These are phyloP conservation scores for Schizotus pectinicornis DNA, from an alignment of 2,888 invertebrate genomes.

Conservation along the genomic window DNA sequence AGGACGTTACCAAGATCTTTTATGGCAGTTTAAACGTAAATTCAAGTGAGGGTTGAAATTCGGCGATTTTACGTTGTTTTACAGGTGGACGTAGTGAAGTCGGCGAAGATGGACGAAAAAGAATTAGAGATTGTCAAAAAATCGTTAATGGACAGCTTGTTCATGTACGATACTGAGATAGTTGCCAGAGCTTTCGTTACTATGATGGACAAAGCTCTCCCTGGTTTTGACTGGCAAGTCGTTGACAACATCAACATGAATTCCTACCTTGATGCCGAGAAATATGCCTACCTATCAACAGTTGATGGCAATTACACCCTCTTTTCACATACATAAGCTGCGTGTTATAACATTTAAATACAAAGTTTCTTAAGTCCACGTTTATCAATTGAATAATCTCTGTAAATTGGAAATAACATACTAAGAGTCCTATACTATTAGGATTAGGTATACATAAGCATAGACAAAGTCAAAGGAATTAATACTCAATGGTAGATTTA, in stretches of 20 bases:
- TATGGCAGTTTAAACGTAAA: background rate
- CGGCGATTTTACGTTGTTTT: background rate
- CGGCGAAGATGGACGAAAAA: background rate
- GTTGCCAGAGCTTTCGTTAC: background rate
- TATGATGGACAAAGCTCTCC: background rate
- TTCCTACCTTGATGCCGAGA: background rate
- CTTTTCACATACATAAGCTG: background rate
- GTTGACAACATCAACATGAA: background rate
- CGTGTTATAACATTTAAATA: background rate
- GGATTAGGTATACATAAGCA: too few species aligned
- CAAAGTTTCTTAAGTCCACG: too few species aligned
- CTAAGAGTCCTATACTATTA: too few species aligned
- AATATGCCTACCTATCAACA: background rate
- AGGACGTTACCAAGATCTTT: background rate
- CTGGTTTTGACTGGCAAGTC: background rate
- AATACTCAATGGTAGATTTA: too few species aligned
- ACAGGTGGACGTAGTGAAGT: background rate
- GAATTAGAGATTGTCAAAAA: background rate
- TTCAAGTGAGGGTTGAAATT: background rate
- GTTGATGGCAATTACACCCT: background rate
- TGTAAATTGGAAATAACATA: too few species aligned
- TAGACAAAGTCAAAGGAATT: too few species aligned
- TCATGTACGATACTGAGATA: background rate
- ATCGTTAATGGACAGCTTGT: background rate
- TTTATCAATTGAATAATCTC: too few species aligned